Base-by-base conservation (phyloP, 2,113 vertebrate genomes). In the Copsychus sechellarum region DNA sequence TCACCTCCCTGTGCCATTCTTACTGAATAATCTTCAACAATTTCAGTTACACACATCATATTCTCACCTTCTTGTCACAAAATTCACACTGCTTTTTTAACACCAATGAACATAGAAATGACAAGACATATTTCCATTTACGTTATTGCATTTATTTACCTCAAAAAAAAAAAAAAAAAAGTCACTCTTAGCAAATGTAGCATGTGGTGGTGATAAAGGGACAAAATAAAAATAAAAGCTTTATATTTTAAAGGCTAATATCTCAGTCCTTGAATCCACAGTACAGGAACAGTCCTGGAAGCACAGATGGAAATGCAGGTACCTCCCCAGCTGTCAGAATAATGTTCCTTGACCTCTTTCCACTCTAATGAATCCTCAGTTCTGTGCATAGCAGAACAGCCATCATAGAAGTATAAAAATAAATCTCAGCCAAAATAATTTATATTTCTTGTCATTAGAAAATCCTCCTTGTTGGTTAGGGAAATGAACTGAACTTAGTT, bases 301-400 rank as follows among this genome's bases (percentile, higher is more conserved):
- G 58, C 90, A 88, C 79, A 88, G 74, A 86, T 62, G 58, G 67
- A 64, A 90, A 95, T 36, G 64, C 53, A 95, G 90, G 88, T 95
- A 95, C 24, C 14, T 92, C 50, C 64, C 50, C 88, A 90, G 82
- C 62, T 92, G 90, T 85, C 88, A 92, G 66, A 94, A 80, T 72
- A 90, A 94, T 54, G 45, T 87, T 85, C 50, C 33, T 82, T 73
- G 71, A 93, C 79, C 58, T 85, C 85, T 31, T 95, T 96, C 54
- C 54, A 86, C 82, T 90, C 88, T 80, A 88, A 82, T 50, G 58
- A 96, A 80, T 90, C 76, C 90, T 90, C 74, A 69, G 36, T 65
- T 92, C 42, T 64, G 45, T 45, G 36, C 79, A 54, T 1, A 69
- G 53, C 18, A 76, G 28, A 93, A 61, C 25, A 86, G 57, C 14